Base-by-base conservation (phyloP, 2,888 invertebrate genomes). In the Ophion obscuratus region DNA sequence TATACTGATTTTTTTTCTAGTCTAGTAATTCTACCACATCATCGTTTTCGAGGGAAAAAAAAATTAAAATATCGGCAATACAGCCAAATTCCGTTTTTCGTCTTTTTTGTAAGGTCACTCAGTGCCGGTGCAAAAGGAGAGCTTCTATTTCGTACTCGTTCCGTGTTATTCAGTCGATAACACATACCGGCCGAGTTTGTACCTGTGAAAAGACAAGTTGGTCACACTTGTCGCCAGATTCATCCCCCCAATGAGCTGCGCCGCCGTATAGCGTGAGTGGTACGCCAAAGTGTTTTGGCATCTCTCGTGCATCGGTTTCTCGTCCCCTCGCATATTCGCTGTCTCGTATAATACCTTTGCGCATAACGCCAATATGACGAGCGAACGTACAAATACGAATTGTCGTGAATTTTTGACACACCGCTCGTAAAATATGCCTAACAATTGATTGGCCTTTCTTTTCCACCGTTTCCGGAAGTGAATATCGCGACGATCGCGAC, bases 361-460 rank as follows among this genome's bases (percentile, higher is more conserved):
- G 57, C 24, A 44, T 53, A 71, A 77, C 71, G 81, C 61, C 20
- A 74, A 84, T 81, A 76, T 77, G 81, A 71, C 81, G 84, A 77
- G 67, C 73, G 73, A 67, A 67, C 81, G 57, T 61, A 61, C 20
- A 36, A 40, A 59, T 44, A 47, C 59, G 14, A 24, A 62, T 67
- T 73, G 36, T 59, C 62, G 53, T 61, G 67, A 27, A 77, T 10
- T 77, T 73, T 24, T 70, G 11, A 53, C 61, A 36, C 17, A 57
- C 57, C 24, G 24, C 9, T 59, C 40, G 10, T 36, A n/a, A 73
- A 36, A 59, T 40, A 53, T 59, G 59, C 17, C 20, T 24, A 17
- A 59, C 31, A 67, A 62, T 47, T 47, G 40, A 61, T 68, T n/a
- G 44, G 31, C 17, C 6, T 64, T 66, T 66, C 7, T 47, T 53